Evolutionary conservation across 2,113 vertebrate genomes (phyloP), one percentile per base, ranked within the genome.

Genomic region (Galeopterus variegatus): DNA sequence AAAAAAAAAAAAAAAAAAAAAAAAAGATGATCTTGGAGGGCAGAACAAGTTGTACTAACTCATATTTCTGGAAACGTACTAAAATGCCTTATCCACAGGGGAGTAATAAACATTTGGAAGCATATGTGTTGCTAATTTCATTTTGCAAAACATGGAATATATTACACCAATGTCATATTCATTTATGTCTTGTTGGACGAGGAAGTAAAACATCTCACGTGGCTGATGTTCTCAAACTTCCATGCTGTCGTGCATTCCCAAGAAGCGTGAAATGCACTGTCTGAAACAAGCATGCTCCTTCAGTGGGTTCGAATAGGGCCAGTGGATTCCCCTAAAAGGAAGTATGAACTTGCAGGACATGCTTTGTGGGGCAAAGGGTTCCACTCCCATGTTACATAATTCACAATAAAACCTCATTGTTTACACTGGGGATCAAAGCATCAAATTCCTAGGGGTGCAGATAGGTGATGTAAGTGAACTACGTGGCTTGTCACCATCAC

Each of bases 61-160:
- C 67, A 60, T 76, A 81, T 77, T 96, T 77, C 85, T 82, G 60
- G 73, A 93, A 94, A 81, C 83, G 77, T 67, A 62, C 48, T 50
- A 41, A 24, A 83, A 93, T 90, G 80, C 85, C 89, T 94, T 52
- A 80, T 75, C 92, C 73, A 62, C 54, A 86, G 28, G 69, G 24
- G 83, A 93, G 75, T 92, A 80, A 50, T 69, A 94, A 89, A 60
- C 90, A 89, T 82, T 83, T 93, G 82, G 96, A 75, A 93, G 88
- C 77, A 82, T 67, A 88, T 28, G 85, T 67, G 45, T 72, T 80
- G 17, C 41, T 70, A 6, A 41, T 72, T 92, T 81, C 76, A 72
- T 80, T 93, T 95, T 94, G 54, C 26, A 95, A 72, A 96, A 94
- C 18, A 62, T 54, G 73, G 83, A 77, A 54, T 82, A 15, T 9